These are phyloP conservation scores for Thaleichthys pacificus DNA, from an alignment of 2,797 vertebrate species.

Conservation along the genomic window DNA sequence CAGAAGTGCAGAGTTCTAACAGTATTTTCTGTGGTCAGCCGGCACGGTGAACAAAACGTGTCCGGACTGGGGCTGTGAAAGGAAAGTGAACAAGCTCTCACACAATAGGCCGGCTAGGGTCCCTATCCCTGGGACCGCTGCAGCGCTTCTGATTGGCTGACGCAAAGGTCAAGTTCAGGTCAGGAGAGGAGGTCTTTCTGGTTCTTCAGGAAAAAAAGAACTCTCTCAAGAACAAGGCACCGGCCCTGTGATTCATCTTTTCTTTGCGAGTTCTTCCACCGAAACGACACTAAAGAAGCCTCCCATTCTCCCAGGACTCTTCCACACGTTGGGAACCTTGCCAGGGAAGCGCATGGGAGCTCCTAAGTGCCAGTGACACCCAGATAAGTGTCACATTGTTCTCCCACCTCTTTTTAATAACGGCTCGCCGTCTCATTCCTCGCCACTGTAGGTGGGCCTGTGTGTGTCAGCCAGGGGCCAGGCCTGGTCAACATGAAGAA, in stretches of 20 bases:
- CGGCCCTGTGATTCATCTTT: too few species aligned
- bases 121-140: slow-evolving; percentile 1
- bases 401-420: neutral
- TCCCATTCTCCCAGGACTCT: too few species aligned
- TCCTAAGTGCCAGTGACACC: neutral
- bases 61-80: neutral
- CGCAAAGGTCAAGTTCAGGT: slow-evolving; percentile 12
- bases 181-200: neutral
- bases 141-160: neutral
- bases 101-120: neutral
- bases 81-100: neutral
- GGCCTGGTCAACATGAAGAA: slow-evolving; percentile 27
- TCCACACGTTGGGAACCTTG: too few species aligned
- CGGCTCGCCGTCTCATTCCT: neutral
- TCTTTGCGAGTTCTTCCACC: too few species aligned
- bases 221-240: too few species aligned
- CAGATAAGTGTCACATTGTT: neutral
- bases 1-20: too few species aligned
- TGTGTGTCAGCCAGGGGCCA: neutral
- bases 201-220: slow-evolving; percentile 3
- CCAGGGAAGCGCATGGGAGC: too few species aligned
- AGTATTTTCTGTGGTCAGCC: too few species aligned
- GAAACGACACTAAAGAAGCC: too few species aligned
- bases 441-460: neutral
- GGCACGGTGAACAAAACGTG: too few species aligned